Evolutionary conservation across 2,113 vertebrate genomes (phyloP), one percentile per base, ranked within the genome.

Genomic region (Nanorana parkeri): DNA sequence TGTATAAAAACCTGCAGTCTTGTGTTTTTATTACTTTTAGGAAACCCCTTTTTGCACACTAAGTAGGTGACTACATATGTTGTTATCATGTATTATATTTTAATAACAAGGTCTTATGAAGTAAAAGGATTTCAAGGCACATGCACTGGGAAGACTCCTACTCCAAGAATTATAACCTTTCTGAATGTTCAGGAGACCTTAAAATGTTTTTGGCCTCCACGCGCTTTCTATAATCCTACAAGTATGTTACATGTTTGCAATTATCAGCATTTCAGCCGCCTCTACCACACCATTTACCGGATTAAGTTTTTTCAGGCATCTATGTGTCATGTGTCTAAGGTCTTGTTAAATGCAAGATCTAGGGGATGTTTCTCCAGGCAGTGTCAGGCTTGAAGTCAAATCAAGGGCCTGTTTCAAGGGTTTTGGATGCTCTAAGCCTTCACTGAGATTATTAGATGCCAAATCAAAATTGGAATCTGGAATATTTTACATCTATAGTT

Each of bases 401-500:
- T 36, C 7, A 32, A 79, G 29, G 54, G 65, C 41, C 28, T 56
- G 15, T 17, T 74, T 81, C 47, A 36, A 32, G 20, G 66, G 52
- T 81, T n/a, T 74, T 4, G 47, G 23, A 23, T 41, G 61, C 63
- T 66, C 66, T 74, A 56, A 21, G 66, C 54, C 28, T 56, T 81
- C 47, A 52, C 3, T 66, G 47, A 74, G 61, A 74, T 74, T 17
- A 54, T 71, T 51, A 19, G 17, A 55, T 20, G 60, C 79, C 68
- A 81, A 55, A 66, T 55, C 51, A 74, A 26, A 73, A 81, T 65
- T 51, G 79, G 63, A 56, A 63, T 19, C 11, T 73, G 60, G 60
- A 61, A 65, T 24, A 72, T 66, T 81, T 55, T 55, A 74, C 41
- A 65, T 81, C 7, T 36, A 24, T 13, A 66, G 23, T 73, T 21